These are phyloP conservation scores for Dendrolimus punctatus DNA, from an alignment of 1,140 invertebrate genomes.

Conservation along the genomic window DNA sequence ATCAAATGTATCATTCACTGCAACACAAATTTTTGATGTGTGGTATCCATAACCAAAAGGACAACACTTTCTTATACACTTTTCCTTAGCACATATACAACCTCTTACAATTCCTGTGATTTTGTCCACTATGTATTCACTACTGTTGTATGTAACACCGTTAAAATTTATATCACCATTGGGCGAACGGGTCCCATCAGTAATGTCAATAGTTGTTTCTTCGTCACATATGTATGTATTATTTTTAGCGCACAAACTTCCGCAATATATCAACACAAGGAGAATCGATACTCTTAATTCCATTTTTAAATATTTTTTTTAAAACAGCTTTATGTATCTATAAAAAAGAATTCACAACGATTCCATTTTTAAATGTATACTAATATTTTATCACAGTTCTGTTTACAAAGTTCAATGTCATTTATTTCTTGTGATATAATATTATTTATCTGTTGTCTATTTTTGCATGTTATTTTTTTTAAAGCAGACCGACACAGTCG, in stretches of 20 bases:
- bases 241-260: neutral
- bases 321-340: too few species aligned
- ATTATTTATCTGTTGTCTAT: too few species aligned
- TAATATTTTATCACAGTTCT: too few species aligned
- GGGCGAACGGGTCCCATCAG: constrained; percentile 13
- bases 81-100: constrained; percentile 29
- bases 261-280: too few species aligned
- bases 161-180: constrained; percentile 23
- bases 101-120: constrained; percentile 14
- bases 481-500: too few species aligned
- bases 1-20: constrained; percentile 17
- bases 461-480: too few species aligned
- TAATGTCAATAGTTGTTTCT: constrained; percentile 23
- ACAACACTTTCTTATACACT: constrained; percentile 35
- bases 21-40: constrained; percentile 14
- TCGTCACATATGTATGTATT: constrained; percentile 1
- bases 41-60: constrained; percentile 21
- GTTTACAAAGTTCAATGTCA: too few species aligned
- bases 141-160: constrained; percentile 18
- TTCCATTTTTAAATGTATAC: too few species aligned
- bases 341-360: too few species aligned
- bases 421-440: too few species aligned
- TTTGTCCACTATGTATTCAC: constrained; percentile 27
- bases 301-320: too few species aligned
- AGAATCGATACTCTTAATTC: too few species aligned